Conservation (phyloP, 1,140 invertebrate genomes). For the Oryctes rhinoceros region DNA sequence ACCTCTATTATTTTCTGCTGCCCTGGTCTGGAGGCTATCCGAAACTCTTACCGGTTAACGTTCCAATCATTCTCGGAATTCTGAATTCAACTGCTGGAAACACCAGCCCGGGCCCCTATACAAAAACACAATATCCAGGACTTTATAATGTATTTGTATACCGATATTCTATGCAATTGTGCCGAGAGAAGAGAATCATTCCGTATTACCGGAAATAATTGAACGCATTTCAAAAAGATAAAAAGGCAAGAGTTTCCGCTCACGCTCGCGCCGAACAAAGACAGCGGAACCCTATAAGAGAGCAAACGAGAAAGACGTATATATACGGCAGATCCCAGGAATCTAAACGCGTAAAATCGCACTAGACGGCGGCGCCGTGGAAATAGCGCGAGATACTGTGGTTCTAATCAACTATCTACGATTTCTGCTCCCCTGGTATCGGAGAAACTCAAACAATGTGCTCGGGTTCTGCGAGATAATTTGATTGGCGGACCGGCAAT, state of each 20-base stretch:
- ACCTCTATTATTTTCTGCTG: neutral
- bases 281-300: neutral
- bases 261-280: neutral
- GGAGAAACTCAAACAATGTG: conserved; percentile 34
- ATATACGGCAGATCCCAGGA: neutral
- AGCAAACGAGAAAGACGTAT: neutral
- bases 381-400: neutral
- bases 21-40: conserved; percentile 14
- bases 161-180: neutral
- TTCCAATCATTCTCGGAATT: conserved; percentile 30
- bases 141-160: conserved; percentile 7
- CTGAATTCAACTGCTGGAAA: conserved; percentile 28
- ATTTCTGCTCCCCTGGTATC: neutral
- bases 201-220: conserved; percentile 37
- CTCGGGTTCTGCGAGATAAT: conserved; percentile 23
- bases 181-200: neutral
- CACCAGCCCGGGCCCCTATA: neutral
- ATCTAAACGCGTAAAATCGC: neutral
- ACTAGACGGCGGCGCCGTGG: neutral
- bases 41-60: conserved; percentile 33
- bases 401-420: neutral
- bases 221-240: conserved; percentile 15
- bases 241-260: conserved; percentile 9
- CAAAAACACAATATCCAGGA: neutral
- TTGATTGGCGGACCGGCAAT: conserved; percentile 31